These are phyloP conservation scores for Stenoptilia bipunctidactyla DNA, from an alignment of 2,888 invertebrate species.

Conservation along the genomic window DNA sequence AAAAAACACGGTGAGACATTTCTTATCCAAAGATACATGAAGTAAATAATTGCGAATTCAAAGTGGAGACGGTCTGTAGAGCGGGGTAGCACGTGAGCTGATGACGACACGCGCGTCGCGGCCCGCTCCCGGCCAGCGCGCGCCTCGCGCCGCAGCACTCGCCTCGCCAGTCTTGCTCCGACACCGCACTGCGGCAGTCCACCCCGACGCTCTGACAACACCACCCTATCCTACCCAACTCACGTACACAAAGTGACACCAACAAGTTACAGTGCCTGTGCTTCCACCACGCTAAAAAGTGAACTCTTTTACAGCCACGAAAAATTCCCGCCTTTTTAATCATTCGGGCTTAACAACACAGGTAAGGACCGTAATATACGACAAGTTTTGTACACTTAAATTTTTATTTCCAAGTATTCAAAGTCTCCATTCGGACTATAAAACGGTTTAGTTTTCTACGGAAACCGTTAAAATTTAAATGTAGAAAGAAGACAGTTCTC, in stretches of 20 bases:
- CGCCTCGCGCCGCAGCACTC: slow-evolving; percentile 14
- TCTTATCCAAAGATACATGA: too few species aligned
- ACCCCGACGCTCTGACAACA: slow-evolving; percentile 11
- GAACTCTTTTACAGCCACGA: not conserved
- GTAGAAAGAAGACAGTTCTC: too few species aligned
- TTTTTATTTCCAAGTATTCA: too few species aligned
- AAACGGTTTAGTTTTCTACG: too few species aligned
- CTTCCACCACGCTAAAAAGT: not conserved
- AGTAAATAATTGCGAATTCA: too few species aligned
- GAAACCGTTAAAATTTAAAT: too few species aligned
- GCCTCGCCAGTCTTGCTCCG: slow-evolving; percentile 37
- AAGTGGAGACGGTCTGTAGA: not conserved
- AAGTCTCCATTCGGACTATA: too few species aligned
- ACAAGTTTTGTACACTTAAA: too few species aligned
- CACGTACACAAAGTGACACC: not conserved
- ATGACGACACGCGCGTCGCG: slow-evolving; percentile 7
- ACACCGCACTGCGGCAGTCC: slow-evolving; percentile 59
- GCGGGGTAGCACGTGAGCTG: slow-evolving; percentile 7
- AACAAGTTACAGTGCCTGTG: not conserved
- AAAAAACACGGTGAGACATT: too few species aligned
- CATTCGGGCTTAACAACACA: too few species aligned
- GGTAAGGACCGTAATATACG: too few species aligned
- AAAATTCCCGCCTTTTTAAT: not conserved
- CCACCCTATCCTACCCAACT: too few species aligned
- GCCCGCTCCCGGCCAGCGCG: slow-evolving; percentile 15